phyloP scores from a whole-genome alignment of 2,888 invertebrate species.

The Sinhomidia bicolor region DNA sequence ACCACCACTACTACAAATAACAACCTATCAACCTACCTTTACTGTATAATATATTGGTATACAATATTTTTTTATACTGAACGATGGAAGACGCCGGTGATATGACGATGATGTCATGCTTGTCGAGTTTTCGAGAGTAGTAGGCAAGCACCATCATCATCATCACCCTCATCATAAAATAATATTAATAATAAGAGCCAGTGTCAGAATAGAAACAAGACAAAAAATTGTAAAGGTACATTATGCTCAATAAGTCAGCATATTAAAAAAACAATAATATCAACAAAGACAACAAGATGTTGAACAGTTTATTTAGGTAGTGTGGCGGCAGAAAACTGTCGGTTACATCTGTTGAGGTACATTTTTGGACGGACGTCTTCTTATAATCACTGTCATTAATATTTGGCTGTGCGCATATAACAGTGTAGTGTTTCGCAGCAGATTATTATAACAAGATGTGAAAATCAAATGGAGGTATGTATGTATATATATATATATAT shows the following conservation, averaged over 20 bases:
- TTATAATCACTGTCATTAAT: conserved; percentile 31
- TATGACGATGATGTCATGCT: conserved; percentile 54
- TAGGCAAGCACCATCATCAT: background rate
- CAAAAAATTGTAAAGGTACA: background rate
- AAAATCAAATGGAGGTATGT: too few species aligned
- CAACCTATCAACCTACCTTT: too few species aligned
- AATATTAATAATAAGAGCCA: background rate
- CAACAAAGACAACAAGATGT: conserved; percentile 40
- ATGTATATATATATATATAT: too few species aligned
- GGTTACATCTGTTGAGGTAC: conserved; percentile 19
- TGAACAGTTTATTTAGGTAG: conserved; percentile 31
- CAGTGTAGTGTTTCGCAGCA: background rate
- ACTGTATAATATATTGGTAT: too few species aligned
- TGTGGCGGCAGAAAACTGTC: conserved; percentile 22
- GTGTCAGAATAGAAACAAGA: conserved; percentile 16
- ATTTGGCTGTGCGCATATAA: background rate
- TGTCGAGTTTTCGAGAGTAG: background rate
- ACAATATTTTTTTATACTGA: background rate
- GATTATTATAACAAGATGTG: background rate
- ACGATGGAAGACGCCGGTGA: background rate
- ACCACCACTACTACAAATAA: too few species aligned
- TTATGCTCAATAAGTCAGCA: conserved; percentile 7
- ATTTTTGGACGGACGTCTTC: conserved; percentile 13
- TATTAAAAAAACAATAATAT: conserved; percentile 32
- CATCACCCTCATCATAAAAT: background rate